Evolutionary conservation across 2,888 invertebrate species (phyloP), one percentile per base, ranked within the genome.

Genomic region (Allolobophora icterica): DNA sequence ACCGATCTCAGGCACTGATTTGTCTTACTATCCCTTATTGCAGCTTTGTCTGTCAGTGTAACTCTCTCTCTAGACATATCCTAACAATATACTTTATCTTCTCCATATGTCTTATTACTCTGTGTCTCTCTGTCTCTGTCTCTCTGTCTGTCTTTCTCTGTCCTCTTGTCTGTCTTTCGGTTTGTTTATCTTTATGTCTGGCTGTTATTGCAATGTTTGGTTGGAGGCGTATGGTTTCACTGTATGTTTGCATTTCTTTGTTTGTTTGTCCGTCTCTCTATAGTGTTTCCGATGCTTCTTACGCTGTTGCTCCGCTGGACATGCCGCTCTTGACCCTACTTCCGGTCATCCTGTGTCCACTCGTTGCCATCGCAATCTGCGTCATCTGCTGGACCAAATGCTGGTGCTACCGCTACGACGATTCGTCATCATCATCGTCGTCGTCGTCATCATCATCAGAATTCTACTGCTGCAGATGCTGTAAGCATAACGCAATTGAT

Each of bases 321-420:
- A 34, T 89, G 89, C 89, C 89, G 19, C 52, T 89, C 33, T 33
- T 45, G 89, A 89, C 52, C 33, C 52, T 89, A 30, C 89, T 89
- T 42, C 89, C 89, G 38, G 42, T 52, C 52, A 89, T 89, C 19
- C 45, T 89, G 33, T 42, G 42, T 42, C 89, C 89, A 42, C 45
- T 89, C 33, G 89, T 52, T 42, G 42, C 38, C 52, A n/a, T 89
- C 21, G 45, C 52, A 89, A 34, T 42, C 38, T 89, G 89, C 52
- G 89, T 52, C 45, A 34, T 89, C 52, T 89, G 89, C 89, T 38
- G 38, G 45, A 89, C 52, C 5, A 89, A 89, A n/a, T 89, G 89
- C 52, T 89, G 89, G 45, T 89, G 89, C 89, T 89, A 89, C 42
- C 89, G 89, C 42, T 89, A 89, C 52, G 89, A 89, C 45, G 89